These are phyloP conservation scores for Campoletis raptor DNA, from an alignment of 2,888 invertebrate species.

Conservation along the genomic window DNA sequence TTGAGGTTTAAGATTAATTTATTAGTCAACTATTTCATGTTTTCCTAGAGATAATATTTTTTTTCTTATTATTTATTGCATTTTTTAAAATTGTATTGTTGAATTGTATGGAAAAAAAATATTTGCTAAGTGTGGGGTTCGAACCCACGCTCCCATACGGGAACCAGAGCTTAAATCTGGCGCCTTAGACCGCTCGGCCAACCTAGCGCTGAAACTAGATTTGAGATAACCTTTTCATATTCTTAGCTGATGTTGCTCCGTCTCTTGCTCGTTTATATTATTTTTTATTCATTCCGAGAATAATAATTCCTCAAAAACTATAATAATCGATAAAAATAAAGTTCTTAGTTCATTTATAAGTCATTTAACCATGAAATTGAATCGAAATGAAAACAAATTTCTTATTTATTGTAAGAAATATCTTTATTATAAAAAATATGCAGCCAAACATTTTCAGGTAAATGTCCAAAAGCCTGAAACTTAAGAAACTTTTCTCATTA, in stretches of 20 bases:
- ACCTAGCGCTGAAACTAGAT: slow-evolving; percentile 85
- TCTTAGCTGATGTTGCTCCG: neutral
- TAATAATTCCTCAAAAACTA: neutral
- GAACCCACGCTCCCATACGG: slow-evolving; percentile 89
- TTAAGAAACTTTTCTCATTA: too few species aligned
- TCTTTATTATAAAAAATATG: neutral
- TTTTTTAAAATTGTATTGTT: neutral
- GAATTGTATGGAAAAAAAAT: slow-evolving; percentile 68
- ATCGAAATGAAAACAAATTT: neutral
- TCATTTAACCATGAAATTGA: neutral
- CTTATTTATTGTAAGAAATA: neutral
- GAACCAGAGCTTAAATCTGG: slow-evolving; percentile 90
- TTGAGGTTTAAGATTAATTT: neutral
- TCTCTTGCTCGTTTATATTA: neutral
- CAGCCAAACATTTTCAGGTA: neutral
- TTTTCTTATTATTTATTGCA: neutral
- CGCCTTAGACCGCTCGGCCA: slow-evolving; percentile 91
- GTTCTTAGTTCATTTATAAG: neutral
- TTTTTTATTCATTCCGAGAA: neutral
- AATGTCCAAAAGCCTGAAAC: too few species aligned
- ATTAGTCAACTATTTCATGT: neutral
- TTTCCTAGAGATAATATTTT: neutral
- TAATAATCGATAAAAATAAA: neutral
- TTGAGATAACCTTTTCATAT: neutral
- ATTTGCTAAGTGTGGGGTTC: slow-evolving; percentile 89